phyloP scores from a whole-genome alignment of 2,888 invertebrate species.

The Hyalella azteca region DNA sequence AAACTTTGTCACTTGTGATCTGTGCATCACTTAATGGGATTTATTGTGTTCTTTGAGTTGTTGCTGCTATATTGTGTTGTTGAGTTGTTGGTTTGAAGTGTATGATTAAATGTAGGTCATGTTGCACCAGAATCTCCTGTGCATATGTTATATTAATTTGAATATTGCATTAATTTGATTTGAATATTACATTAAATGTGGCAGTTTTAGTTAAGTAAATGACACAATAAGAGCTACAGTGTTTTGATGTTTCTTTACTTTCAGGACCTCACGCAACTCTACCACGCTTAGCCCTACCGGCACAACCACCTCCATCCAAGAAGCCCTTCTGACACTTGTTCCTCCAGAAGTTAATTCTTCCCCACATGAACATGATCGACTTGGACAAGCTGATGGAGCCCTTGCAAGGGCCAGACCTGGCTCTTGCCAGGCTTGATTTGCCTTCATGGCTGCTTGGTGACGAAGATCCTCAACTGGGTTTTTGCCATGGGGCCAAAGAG shows the following conservation, averaged over 20 bases:
- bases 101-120: no score
- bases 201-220: no score
- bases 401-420: slow-evolving; percentile 20
- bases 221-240: no score
- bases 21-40: no score
- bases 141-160: no score
- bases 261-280: not conserved
- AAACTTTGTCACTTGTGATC: no score
- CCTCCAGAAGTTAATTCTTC: not conserved
- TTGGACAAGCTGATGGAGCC: slow-evolving; percentile 16
- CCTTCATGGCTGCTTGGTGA: slow-evolving; percentile 21
- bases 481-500: slow-evolving; percentile 57
- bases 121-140: no score
- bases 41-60: no score
- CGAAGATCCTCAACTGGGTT: slow-evolving; percentile 53
- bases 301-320: not conserved
- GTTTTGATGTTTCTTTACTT: not conserved
- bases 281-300: not conserved
- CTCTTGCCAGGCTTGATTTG: not conserved
- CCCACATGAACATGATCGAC: not conserved
- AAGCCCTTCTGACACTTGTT: not conserved
- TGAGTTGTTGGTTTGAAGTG: no score
- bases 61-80: no score
- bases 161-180: no score
- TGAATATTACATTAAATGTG: no score